Evolutionary conservation across 2,888 invertebrate genomes (phyloP), one percentile per base, ranked within the genome.

Genomic region (Smittia aterrima): DNA sequence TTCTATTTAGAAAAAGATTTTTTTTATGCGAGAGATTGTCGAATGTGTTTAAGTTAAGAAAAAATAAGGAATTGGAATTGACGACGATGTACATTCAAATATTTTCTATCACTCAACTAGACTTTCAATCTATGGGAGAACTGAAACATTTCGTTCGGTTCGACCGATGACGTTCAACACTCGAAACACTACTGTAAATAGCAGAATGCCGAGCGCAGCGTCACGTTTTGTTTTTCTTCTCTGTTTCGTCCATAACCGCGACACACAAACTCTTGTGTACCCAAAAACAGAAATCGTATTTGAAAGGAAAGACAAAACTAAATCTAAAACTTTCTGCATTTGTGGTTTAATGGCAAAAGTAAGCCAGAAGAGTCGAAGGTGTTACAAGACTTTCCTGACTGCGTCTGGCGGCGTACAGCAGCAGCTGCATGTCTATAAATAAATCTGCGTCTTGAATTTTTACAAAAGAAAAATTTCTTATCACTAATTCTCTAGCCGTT

Each of bases 401-500:
- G 20, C 66, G 66, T 68, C 24, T 66, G 58, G n/a, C 16, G 47
- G 4, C 22, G 58, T 54, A 47, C 70, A 71, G 70, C 70, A 71
- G 70, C 70, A 71, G 54, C 70, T 54, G 70, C 70, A 54, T 53
- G 3, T 47, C 18, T 20, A 25, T 71, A 71, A 71, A 58, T 58
- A 58, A 47, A 58, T 58, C 58, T 58, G 58, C 47, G 53, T 71
- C 18, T 71, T 53, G 25, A 71, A 71, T 66, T 20, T 68, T 68
- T 68, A 68, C 40, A 68, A 47, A 58, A 58, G n/a, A 71, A 70
- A 71, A 71, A 68, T 68, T 41, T 71, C 70, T 71, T 71, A 71
- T 71, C 70, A 71, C 70, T 71, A 58, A 71, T 71, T 24, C 47
- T 54, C 70, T 71, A 71, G 70, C 70, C 70, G 54, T 71, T 71